phyloP scores from a whole-genome alignment of 92 coral and sea anemone species.

The Diadumene lineata region DNA sequence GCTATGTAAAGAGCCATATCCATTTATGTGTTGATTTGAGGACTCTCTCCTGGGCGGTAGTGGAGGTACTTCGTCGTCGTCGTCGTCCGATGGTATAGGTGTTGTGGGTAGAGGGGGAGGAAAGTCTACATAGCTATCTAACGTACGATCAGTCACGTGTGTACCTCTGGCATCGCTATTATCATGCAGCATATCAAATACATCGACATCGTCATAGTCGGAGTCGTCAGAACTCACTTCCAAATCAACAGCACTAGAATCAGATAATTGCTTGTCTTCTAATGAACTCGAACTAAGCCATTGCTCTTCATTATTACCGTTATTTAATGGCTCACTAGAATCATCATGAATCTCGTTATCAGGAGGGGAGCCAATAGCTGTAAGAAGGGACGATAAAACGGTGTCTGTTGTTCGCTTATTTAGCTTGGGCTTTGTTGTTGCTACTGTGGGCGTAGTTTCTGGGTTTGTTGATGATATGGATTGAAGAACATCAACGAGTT shows the following conservation, averaged over 20 bases:
- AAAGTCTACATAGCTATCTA: conserved; percentile 30
- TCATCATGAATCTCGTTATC: conserved; percentile 10
- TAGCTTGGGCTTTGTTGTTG: conserved; percentile 36
- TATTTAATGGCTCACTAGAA: conserved; percentile 13
- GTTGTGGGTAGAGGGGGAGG: conserved; percentile 97
- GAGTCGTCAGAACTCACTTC: conserved; percentile 35
- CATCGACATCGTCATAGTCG: conserved; percentile 68
- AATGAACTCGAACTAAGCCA: conserved; percentile 28
- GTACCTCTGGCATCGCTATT: conserved; percentile 71
- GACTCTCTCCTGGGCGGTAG: conserved; percentile 64
- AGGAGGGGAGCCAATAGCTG: conserved; percentile 51
- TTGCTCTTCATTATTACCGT: conserved; percentile 23
- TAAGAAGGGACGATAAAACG: conserved; percentile 65
- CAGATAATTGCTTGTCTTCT: conserved; percentile 30
- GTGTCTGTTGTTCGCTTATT: conserved; percentile 71
- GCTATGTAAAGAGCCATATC: conserved; percentile 31
- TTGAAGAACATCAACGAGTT: conserved; percentile 65
- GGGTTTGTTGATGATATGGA: conserved; percentile 54
- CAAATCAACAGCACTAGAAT: conserved; percentile 24
- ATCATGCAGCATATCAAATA: conserved; percentile 83
- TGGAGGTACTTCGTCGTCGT: conserved; percentile 59
- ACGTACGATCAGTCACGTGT: conserved; percentile 24
- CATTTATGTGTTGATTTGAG: conserved; percentile 42
- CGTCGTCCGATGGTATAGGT: conserved; percentile 94
- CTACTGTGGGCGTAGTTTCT: conserved; percentile 38